These are phyloP conservation scores for Euglossa dilemma DNA, from an alignment of 1,140 invertebrate genomes.

Conservation along the genomic window DNA sequence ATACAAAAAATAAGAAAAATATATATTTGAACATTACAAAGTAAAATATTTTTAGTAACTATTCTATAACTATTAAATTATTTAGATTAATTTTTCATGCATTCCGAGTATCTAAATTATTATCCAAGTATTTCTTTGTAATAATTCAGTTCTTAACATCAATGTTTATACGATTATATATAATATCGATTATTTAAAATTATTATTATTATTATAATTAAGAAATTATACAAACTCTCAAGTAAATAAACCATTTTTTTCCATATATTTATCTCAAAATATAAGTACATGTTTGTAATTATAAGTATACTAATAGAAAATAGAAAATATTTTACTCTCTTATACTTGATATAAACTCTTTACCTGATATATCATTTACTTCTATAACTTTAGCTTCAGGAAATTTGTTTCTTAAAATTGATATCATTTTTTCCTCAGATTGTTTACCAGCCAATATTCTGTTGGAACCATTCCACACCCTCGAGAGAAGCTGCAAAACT, in stretches of 20 bases:
- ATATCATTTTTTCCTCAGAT: constrained; percentile 79
- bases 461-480: constrained; percentile 78
- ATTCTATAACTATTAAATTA: neutral
- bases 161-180: too few species aligned
- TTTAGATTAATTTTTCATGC: neutral
- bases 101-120: neutral
- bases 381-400: constrained; percentile 87
- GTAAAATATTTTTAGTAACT: neutral
- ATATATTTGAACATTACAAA: neutral
- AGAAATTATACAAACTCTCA: neutral
- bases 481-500: constrained; percentile 79
- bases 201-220: too few species aligned
- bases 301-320: too few species aligned
- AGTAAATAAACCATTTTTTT: neutral
- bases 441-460: constrained; percentile 75
- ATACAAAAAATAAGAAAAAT: neutral
- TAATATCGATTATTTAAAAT: too few species aligned
- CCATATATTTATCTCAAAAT: neutral
- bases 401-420: constrained; percentile 83
- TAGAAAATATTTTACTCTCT: neutral
- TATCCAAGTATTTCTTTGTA: neutral
- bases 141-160: neutral
- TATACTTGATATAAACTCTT: neutral
- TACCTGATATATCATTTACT: constrained; percentile 85
- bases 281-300: too few species aligned